Evolutionary conservation across 2,113 vertebrate species (phyloP).

Genomic region (Sapajus apella): DNA sequence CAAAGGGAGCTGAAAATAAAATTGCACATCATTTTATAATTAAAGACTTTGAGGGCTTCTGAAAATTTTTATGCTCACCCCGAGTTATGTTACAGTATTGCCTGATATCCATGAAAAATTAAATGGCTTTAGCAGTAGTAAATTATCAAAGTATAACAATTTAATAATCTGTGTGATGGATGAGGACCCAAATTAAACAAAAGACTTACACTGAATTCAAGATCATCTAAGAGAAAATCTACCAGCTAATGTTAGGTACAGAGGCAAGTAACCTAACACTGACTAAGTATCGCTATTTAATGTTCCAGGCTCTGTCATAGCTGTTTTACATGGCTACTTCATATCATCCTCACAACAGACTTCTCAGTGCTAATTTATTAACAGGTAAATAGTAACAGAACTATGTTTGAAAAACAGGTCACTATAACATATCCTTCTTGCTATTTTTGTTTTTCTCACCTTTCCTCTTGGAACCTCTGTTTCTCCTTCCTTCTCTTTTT

Average conservation of each 20-base stretch:
- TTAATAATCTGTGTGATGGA: slow-evolving; percentile 5
- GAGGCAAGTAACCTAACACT: not conserved
- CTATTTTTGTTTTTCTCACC: fast-evolving
- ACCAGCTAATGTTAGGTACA: not conserved
- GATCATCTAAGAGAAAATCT: not conserved
- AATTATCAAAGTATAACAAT: slow-evolving; percentile 38
- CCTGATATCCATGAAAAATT: slow-evolving; percentile 32
- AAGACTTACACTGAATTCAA: not conserved
- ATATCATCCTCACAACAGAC: not conserved
- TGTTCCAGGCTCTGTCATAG: not conserved
- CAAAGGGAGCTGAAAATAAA: slow-evolving; percentile 61
- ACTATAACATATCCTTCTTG: not conserved
- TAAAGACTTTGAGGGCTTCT: slow-evolving; percentile 54
- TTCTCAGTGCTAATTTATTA: not conserved
- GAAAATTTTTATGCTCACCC: slow-evolving; percentile 44
- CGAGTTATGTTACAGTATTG: slow-evolving; percentile 45
- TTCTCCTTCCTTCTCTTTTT: not conserved
- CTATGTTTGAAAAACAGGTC: not conserved
- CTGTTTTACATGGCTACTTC: not conserved
- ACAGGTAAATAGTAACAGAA: not conserved
- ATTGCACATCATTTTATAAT: slow-evolving; percentile 65
- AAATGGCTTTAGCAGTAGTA: not conserved
- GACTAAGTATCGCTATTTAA: not conserved
- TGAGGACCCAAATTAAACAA: not conserved
- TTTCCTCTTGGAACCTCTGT: not conserved